A percentile compares a stretch with the other conserved stretches of the same genome.
Evolutionary conservation across 2,113 vertebrate species (phyloP).

Genomic region (Etheostoma spectabile): DNA sequence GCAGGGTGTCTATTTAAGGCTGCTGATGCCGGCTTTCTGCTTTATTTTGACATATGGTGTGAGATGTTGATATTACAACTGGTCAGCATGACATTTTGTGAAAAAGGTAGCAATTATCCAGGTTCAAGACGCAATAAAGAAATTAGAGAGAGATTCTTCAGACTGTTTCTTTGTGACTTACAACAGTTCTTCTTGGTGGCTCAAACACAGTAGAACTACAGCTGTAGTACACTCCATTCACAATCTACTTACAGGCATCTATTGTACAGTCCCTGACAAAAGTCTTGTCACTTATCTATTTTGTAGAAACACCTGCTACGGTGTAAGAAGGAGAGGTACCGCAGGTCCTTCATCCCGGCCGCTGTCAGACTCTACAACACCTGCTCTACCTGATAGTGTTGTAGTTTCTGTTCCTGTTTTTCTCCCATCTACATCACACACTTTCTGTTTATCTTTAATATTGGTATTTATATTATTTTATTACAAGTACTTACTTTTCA

Average conservation of each 20-base stretch:
- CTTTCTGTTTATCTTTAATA: no score
- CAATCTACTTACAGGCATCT: not conserved
- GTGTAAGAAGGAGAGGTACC: no score
- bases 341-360: no score
- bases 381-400: no score
- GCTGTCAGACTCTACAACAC: no score
- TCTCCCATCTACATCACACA: no score
- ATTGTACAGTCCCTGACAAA: no score
- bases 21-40: slow-evolving; percentile 6
- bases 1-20: slow-evolving; percentile 40
- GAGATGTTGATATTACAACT: slow-evolving; percentile 2
- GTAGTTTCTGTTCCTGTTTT: no score
- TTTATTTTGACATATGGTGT: slow-evolving; percentile 32
- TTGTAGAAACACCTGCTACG: no score
- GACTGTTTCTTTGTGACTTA: not conserved
- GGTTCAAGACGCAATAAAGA: not conserved
- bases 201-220: not conserved
- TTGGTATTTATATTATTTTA: no score
- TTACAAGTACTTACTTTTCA: no score
- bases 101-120: not conserved
- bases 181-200: not conserved
- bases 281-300: no score
- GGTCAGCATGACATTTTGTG: not conserved
- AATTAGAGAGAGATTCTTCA: not conserved
- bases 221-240: not conserved